A percentile compares a stretch with the other conserved stretches of the same genome.
Conservation (phyloP, 1,140 invertebrate genomes). For the Ephestia elutella region DNA sequence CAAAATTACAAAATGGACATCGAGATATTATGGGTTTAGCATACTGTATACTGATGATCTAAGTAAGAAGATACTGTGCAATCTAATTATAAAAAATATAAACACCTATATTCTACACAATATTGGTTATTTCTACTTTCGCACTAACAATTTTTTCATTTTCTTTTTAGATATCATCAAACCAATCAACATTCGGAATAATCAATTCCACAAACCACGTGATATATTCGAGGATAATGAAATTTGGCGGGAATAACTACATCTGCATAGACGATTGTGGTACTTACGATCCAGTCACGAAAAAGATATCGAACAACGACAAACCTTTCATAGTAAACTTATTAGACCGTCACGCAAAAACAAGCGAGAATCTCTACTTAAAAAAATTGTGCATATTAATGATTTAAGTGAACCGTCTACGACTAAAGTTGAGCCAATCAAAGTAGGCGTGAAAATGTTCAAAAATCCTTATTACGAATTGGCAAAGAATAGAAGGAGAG, state of each 20-base stretch:
- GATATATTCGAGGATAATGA: conserved; percentile 47
- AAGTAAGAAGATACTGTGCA: no score
- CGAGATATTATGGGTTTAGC: no score
- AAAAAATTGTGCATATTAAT: background rate
- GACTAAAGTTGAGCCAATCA: background rate
- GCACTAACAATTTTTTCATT: background rate
- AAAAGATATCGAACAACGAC: conserved; percentile 17
- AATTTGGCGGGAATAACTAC: conserved; percentile 28
- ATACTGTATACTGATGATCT: no score
- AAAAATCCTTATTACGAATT: background rate
- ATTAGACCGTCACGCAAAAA: background rate
- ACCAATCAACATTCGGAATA: conserved; percentile 34
- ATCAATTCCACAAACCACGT: conserved; percentile 42
- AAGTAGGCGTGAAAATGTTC: background rate
- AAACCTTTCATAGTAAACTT: conserved; percentile 14
- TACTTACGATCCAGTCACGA: conserved; percentile 17
- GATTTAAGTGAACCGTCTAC: background rate
- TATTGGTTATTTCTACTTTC: no score
- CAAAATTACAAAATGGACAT: no score
- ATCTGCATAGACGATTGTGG: conserved; percentile 34
- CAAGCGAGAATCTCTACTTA: background rate
- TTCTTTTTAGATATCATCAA: conserved; percentile 29
- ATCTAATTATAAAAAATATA: no score
- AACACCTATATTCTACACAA: background rate
- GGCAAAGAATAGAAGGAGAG: background rate